These are phyloP conservation scores for Anthophora plumipes DNA, from an alignment of 2,888 invertebrate genomes.

Conservation along the genomic window DNA sequence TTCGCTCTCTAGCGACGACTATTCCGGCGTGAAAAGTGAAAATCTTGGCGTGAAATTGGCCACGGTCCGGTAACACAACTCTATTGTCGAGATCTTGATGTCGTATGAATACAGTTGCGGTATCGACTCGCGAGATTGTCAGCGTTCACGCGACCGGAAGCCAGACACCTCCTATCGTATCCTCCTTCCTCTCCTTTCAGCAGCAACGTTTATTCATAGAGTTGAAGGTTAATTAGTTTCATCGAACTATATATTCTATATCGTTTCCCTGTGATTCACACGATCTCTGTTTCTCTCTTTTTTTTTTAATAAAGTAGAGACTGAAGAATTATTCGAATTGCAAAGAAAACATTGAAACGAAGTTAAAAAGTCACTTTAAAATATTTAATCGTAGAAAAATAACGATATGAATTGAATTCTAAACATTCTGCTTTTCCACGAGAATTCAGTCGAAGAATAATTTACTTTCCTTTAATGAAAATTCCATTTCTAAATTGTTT, in stretches of 20 bases:
- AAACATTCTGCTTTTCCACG: no score
- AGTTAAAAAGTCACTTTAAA: no score
- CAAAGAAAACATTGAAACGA: no score
- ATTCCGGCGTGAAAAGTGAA: constrained; percentile 75
- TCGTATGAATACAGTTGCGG: constrained; percentile 11
- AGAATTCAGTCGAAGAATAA: no score
- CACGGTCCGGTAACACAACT: constrained; percentile 64
- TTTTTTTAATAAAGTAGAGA: no score
- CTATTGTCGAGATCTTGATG: constrained; percentile 45
- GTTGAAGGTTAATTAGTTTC: constrained; percentile 30
- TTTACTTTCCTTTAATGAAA: no score
- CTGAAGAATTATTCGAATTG: no score
- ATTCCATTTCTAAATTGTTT: no score
- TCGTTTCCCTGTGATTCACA: neutral
- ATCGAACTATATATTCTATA: neutral
- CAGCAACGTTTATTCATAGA: neutral
- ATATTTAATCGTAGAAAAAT: no score
- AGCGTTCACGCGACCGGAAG: constrained; percentile 41
- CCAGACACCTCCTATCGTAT: constrained; percentile 14
- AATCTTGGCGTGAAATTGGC: constrained; percentile 78
- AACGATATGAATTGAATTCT: no score
- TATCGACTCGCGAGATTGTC: constrained; percentile 45
- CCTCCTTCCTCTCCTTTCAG: neutral
- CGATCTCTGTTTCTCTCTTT: no score
- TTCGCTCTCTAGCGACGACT: constrained; percentile 27